phyloP scores from a whole-genome alignment of 2,797 vertebrate genomes.

The Lagorchestes hirsutus region DNA sequence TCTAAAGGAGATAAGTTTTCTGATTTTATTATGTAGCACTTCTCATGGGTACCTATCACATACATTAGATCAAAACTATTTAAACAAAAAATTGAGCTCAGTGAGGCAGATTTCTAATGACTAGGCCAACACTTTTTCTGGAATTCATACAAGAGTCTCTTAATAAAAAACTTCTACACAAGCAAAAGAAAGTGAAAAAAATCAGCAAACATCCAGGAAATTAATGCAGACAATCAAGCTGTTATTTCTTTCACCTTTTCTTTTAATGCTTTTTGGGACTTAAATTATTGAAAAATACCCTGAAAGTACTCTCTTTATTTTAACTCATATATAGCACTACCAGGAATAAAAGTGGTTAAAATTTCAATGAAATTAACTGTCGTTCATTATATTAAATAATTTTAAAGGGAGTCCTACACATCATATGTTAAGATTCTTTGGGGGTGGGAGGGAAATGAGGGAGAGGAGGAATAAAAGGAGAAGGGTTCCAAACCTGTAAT shows the following conservation, averaged over 20 bases:
- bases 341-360: slow-evolving; percentile 10
- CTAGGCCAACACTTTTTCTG: slow-evolving; percentile 13
- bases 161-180: not conserved
- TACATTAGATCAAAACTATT: slow-evolving; percentile 53
- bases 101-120: slow-evolving; percentile 24
- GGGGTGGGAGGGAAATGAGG: not conserved
- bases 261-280: not conserved
- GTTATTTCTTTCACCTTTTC: not conserved
- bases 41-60: not conserved
- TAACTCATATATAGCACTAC: not conserved
- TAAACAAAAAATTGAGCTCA: slow-evolving; percentile 27
- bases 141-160: not conserved
- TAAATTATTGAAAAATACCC: not conserved
- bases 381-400: slow-evolving; percentile 29
- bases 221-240: not conserved
- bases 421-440: not conserved
- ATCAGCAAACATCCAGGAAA: not conserved
- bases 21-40: not conserved
- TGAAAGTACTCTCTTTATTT: not conserved
- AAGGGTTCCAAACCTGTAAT: not conserved
- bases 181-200: not conserved
- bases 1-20: not conserved
- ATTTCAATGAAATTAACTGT: slow-evolving; percentile 30
- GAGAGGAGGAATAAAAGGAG: not conserved
- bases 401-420: slow-evolving; percentile 39